Evolutionary conservation across 2,113 vertebrate genomes (phyloP), one percentile per base, ranked within the genome.

Genomic region (Chamaetylas fuelleborni): DNA sequence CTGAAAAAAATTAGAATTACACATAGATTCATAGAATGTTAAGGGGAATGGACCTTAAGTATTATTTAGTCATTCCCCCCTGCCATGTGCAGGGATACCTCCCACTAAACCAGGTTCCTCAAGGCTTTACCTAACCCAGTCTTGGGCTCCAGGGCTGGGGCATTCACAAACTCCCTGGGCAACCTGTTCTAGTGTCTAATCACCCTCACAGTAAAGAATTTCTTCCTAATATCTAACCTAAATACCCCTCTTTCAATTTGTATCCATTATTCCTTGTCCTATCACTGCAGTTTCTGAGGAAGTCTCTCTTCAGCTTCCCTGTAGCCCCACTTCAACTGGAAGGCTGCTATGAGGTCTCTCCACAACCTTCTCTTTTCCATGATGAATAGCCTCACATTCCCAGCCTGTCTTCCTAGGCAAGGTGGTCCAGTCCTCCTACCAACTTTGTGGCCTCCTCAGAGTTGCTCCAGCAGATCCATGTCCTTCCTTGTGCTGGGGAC

Each of bases 41-140:
- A 47, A 61, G 29, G 18, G 13, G 14, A 82, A 47, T 22, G 20
- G 24, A 34, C 12, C 6, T 54, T 14, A 34, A 47, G 26, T 16
- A 61, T 31, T 38, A 22, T 25, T 51, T 38, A 67, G 29, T 61
- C 34, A 24, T n/a, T 11, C 10, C 2, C 9, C 4, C 28, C 38
- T 53, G 24, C 3, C 29, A 11, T 31, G 13, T n/a, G 24, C 29
- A 40, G 38, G 45, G 24, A n/a, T n/a, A 18, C 6, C 13, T 60
- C 17, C 19, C 38, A 34, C 24, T 67, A 34, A 28, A 26, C 9
- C 17, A 47, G 13, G 24, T 19, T 82, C 24, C 19, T 67, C 45
- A 47, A 40, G 38, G 14, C 9, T 16, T 45, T 45, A 6, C 7
- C 28, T 33, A 53, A 53, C 2, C 38, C 2, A 0, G 5, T 8